Evolutionary conservation across 2,888 invertebrate genomes (phyloP), one percentile per base, ranked within the genome.

Genomic region (Sinodicranocentrus sp.): DNA sequence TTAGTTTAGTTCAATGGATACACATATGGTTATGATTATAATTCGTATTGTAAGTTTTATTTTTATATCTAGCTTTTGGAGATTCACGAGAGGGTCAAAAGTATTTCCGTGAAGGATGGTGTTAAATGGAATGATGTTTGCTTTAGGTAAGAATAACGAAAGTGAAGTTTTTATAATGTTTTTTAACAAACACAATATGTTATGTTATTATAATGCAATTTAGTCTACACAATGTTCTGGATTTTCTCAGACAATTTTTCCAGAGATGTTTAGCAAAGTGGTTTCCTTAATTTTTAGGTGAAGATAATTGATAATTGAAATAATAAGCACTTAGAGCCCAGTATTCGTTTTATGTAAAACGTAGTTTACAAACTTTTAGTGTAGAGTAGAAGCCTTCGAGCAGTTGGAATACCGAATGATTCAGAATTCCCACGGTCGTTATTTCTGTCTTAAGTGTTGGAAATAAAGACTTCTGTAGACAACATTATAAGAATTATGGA

Each of bases 111-210:
- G 89, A 48, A 77, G 17, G 89, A 90, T 43, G 89, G 88, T 59
- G 87, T 90, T 72, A 89, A 89, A n/a, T 92, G 92, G 91, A 89
- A 89, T 3, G 92, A 93, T 88, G 91, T 93, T 28, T 93, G 93
- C 89, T 92, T 93, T 89, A 92, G 91, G 93, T 93, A 90, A 90
- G 82, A 44, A 2, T 21, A 48, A n/a, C 15, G 13, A 39, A 8
- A 5, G 13, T 39, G 39, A 39, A 39, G 13, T 39, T 39, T 39
- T 13, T 39, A 5, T 8, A 39, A 8, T 13, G 39, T 39, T 13
- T 39, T 39, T 8, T 39, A 39, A 8, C 5, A 39, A 5, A 39
- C 13, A 13, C 5, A 13, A 13, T 8, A 39, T 8, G 39, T 13
- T 39, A 39, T 39, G 39, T 13, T 8, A 39, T 8, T 39, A 13